Conservation (phyloP, 2,888 invertebrate species). For the Spisula solida region DNA sequence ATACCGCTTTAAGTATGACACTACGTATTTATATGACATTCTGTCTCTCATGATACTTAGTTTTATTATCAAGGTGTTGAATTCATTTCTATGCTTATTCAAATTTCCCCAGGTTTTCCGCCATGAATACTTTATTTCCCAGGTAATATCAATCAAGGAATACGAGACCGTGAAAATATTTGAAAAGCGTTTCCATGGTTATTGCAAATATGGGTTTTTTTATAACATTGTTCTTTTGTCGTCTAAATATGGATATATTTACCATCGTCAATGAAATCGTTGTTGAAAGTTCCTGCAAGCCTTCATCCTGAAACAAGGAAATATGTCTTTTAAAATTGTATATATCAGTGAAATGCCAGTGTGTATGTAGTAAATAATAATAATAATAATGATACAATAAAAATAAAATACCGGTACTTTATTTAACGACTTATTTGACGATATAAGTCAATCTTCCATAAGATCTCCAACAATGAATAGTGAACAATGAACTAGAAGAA, state of each 20-base stretch:
- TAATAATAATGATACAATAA: too few species aligned
- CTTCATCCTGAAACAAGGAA: constrained; percentile 3
- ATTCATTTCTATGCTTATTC: constrained; percentile 23
- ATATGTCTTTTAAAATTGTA: background rate
- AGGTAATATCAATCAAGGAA: constrained; percentile 13
- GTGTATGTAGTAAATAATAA: too few species aligned
- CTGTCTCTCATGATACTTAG: background rate
- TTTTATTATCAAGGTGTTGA: background rate
- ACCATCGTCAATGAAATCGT: background rate
- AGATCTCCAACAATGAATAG: too few species aligned
- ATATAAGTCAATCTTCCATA: too few species aligned
- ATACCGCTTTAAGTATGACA: background rate
- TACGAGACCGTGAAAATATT: background rate
- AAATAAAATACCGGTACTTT: too few species aligned
- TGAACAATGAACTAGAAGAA: too few species aligned
- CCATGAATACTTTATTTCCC: background rate
- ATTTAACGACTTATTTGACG: too few species aligned
- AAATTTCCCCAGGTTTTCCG: background rate
- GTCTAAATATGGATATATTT: background rate
- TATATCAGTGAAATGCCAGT: too few species aligned
- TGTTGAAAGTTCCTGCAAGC: background rate
- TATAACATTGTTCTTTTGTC: background rate
- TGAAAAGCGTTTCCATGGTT: background rate
- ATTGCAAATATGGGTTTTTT: background rate
- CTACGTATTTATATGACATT: background rate